Evolutionary conservation across 2,113 vertebrate genomes (phyloP).

Genomic region (Plestiodon gilberti): DNA sequence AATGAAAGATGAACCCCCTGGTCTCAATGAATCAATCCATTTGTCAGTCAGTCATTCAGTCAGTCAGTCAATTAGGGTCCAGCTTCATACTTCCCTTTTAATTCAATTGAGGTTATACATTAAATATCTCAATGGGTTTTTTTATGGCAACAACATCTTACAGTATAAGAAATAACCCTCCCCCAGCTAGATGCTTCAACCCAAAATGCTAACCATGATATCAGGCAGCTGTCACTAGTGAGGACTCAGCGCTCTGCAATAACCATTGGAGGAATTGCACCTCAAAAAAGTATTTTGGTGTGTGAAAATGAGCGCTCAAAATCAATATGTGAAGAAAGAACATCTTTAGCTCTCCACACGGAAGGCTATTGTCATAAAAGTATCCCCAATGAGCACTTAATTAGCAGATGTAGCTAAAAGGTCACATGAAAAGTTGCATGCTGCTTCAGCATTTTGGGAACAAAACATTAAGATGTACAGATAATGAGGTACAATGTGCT

Average conservation of each 20-base stretch:
- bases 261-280: conserved; percentile 6
- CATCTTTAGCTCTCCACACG: conserved; percentile 24
- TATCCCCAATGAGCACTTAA: conserved; percentile 42
- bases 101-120: not conserved
- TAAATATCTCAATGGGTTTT: not conserved
- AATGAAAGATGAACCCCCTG: not conserved
- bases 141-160: not conserved
- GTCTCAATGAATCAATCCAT: not conserved
- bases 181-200: not conserved
- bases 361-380: conserved; percentile 39
- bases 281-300: not conserved
- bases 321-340: conserved; percentile 35
- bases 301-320: conserved; percentile 14
- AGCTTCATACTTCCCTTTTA: not conserved
- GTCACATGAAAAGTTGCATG: conserved; percentile 37
- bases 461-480: conserved; percentile 28
- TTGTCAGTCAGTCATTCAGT: too few species aligned
- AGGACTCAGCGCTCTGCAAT: not conserved
- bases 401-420: conserved; percentile 42
- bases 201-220: conserved; percentile 7
- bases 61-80: too few species aligned
- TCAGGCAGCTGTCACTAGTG: not conserved
- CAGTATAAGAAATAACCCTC: not conserved
- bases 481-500: conserved; percentile 9
- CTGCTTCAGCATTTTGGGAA: conserved; percentile 42